These are phyloP conservation scores for Melolontha melolontha DNA, from an alignment of 2,888 invertebrate genomes.

Conservation along the genomic window DNA sequence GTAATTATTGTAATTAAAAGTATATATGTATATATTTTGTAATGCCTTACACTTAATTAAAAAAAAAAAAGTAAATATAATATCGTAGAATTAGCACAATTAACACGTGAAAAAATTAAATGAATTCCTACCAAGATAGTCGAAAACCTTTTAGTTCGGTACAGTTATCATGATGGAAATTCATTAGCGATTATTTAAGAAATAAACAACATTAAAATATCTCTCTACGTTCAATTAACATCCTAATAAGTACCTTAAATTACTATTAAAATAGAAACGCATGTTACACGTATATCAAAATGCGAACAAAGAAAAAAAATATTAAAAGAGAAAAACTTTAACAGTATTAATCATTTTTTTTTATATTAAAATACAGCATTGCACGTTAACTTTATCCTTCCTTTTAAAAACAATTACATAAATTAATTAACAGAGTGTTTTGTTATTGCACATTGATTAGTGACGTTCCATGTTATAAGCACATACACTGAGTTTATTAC, in stretches of 20 bases:
- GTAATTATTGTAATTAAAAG: conserved; percentile 18
- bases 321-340: conserved; percentile 36
- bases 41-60: conserved; percentile 30
- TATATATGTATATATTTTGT: conserved; percentile 18
- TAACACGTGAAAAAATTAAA: conserved; percentile 11
- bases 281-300: conserved; percentile 38
- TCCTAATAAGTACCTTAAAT: conserved; percentile 39
- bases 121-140: conserved; percentile 9
- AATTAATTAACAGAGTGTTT: conserved; percentile 25
- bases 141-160: no score
- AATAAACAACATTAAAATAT: conserved; percentile 4
- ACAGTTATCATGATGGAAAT: conserved; percentile 13
- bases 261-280: conserved; percentile 25
- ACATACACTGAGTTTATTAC: no score
- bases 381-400: conserved; percentile 14
- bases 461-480: conserved; percentile 5
- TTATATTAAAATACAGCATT: conserved; percentile 20
- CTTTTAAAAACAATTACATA: no score
- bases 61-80: conserved; percentile 11
- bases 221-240: conserved; percentile 21
- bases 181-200: neutral
- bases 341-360: conserved; percentile 20
- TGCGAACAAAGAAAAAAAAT: conserved; percentile 19
- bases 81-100: conserved; percentile 37
- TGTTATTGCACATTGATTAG: conserved; percentile 27